Percentiles rank a stretch among this genome's conserved stretches.
Evolutionary conservation across 2,888 invertebrate species (phyloP).

Genomic region (Calephelis perditalis): DNA sequence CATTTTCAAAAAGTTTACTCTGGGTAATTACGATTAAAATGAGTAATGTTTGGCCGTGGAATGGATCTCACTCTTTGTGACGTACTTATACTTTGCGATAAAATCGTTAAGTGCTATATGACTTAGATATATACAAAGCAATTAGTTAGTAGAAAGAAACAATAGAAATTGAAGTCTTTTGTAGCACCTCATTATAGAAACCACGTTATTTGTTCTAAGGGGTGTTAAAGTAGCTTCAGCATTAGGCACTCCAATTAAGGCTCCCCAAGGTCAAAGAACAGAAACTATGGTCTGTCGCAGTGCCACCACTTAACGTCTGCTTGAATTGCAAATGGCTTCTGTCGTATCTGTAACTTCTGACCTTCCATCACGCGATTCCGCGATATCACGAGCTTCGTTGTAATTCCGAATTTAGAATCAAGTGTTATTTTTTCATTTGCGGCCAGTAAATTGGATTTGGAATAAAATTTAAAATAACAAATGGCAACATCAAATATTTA

Average conservation of each 20-base stretch:
- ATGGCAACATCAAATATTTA: not conserved
- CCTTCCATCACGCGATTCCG: slow-evolving; percentile 43
- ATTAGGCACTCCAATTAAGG: slow-evolving; percentile 25
- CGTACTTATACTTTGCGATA: too few species aligned
- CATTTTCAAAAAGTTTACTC: too few species aligned
- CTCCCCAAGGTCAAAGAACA: slow-evolving; percentile 35
- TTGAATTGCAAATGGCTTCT: slow-evolving; percentile 46
- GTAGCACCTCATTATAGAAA: not conserved
- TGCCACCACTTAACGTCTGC: slow-evolving; percentile 37
- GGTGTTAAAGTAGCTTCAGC: slow-evolving; percentile 1
- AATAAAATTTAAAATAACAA: not conserved
- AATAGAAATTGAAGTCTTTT: too few species aligned
- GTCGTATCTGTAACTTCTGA: slow-evolving; percentile 36
- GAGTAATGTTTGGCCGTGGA: too few species aligned
- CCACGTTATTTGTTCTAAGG: slow-evolving; percentile 5
- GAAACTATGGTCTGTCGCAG: slow-evolving; percentile 39
- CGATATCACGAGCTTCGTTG: slow-evolving; percentile 43
- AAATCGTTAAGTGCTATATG: too few species aligned
- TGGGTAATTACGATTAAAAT: too few species aligned
- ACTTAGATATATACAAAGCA: too few species aligned
- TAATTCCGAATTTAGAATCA: slow-evolving; percentile 36
- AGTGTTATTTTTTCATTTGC: slow-evolving; percentile 17
- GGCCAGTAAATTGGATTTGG: slow-evolving; percentile 4
- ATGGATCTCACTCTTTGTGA: too few species aligned
- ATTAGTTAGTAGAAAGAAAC: too few species aligned